A percentile compares a stretch with the other conserved stretches of the same genome.
phyloP scores from a whole-genome alignment of 2,888 invertebrate genomes.

The Bhutanitis thaidina region DNA sequence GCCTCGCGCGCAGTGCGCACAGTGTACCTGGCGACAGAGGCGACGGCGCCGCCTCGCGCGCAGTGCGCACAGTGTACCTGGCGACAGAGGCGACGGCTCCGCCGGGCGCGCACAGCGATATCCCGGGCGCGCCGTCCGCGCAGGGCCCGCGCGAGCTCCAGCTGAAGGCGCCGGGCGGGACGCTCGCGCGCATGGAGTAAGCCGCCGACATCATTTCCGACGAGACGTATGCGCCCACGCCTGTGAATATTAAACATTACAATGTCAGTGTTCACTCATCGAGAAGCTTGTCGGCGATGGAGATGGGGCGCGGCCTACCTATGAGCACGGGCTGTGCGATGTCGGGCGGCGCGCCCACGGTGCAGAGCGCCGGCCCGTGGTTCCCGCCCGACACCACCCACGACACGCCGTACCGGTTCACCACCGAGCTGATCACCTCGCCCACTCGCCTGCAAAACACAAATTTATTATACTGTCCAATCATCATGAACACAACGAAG shows the following conservation, averaged over 20 bases:
- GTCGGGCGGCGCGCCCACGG: conserved; percentile 93
- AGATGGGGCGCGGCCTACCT: conserved; percentile 69
- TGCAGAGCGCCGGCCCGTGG: conserved; percentile 95
- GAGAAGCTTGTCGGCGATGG: too few relatives aligned
- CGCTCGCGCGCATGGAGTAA: conserved; percentile 92
- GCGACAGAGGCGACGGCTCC: conserved; percentile 97
- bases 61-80: conserved; percentile 85
- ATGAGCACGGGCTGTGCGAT: conserved; percentile 91
- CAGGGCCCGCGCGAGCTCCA: conserved; percentile 95
- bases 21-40: conserved; percentile 74
- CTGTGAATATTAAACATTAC: too few relatives aligned
- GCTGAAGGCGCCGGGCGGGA: conserved; percentile 92
- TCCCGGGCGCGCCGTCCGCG: conserved; percentile 93
- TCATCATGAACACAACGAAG: too few relatives aligned
- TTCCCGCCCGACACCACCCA: conserved; percentile 98
- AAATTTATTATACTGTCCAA: too few relatives aligned
- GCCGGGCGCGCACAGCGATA: conserved; percentile 95
- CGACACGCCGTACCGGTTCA: conserved; percentile 93
- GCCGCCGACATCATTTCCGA: conserved; percentile 98
- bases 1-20: neutral
- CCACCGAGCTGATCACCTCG: conserved; percentile 90
- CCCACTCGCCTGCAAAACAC: conserved; percentile 85
- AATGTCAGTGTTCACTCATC: too few relatives aligned
- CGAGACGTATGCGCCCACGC: conserved; percentile 97
- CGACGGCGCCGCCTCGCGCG: conserved; percentile 97